Evolutionary conservation across 1,140 invertebrate genomes (phyloP).

Genomic region (Epicauta chinensis): DNA sequence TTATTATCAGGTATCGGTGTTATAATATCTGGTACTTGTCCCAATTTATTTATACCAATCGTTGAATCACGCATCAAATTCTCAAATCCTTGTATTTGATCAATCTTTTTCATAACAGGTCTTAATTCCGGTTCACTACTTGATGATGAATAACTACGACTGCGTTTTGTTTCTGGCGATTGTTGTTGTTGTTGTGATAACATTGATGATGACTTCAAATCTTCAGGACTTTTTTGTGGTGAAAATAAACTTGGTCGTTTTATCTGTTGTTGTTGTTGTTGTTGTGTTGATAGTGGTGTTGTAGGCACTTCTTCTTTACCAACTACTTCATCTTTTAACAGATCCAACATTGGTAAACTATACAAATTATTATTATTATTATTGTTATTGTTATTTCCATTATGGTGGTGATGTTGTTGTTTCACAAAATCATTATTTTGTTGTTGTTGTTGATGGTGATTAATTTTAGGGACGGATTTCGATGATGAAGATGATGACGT

Average conservation of each 20-base stretch:
- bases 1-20: constrained; percentile 25
- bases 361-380: constrained; percentile 16
- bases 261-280: constrained; percentile 13
- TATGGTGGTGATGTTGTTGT: constrained; percentile 5
- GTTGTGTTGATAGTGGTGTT: constrained; percentile 6
- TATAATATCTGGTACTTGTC: constrained; percentile 30
- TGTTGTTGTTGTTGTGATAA: constrained; percentile 19
- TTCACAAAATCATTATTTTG: not conserved
- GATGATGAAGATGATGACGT: not conserved
- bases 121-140: constrained; percentile 42
- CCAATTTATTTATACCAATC: constrained; percentile 31
- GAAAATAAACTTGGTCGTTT: constrained; percentile 46
- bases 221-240: constrained; percentile 45
- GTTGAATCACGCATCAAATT: constrained; percentile 39
- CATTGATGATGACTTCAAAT: constrained; percentile 26
- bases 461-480: constrained; percentile 38
- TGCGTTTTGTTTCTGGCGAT: constrained; percentile 20
- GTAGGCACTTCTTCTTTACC: not conserved
- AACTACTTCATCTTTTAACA: not conserved
- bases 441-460: not conserved
- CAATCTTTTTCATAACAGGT: constrained; percentile 41
- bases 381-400: constrained; percentile 27
- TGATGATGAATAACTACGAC: constrained; percentile 26
- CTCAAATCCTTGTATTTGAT: constrained; percentile 43
- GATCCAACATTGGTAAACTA: constrained; percentile 1